Base-by-base conservation (phyloP, 2,113 vertebrate species). In the Hydropotes inermis region DNA sequence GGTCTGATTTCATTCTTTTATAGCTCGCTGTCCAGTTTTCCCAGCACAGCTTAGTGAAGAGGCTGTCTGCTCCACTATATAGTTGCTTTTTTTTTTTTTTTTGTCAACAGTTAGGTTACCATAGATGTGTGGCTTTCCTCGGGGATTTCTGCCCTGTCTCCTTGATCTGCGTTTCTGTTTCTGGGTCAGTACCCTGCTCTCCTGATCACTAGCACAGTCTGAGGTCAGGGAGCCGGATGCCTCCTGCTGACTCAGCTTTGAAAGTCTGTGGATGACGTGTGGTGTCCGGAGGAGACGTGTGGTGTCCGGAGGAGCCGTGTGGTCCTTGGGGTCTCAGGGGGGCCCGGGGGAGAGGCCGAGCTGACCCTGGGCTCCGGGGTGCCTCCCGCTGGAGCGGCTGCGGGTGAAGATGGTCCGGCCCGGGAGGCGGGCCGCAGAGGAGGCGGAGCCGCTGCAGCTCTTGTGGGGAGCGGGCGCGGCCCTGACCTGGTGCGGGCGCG, bases 391-490 rank as follows among this genome's bases (percentile, higher is more conserved):
- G 15, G 16, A 33, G 61, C 0, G 0, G 16, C 61, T 67, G 2
- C 1, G 0, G 52, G 16, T 67, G 7, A 67, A 33, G 61, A n/a
- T 1, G 0, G 33, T 67, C 61, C 2, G 8, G 61, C 33, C 16
- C 15, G 33, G 14, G 15, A 64, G 61, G 61, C 4, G 7, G 8
- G 61, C 8, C 33, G 2, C 61, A 67, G 61, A n/a, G 15, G 61
- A n/a, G 33, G 30, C 30, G 1, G 61, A 67, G 33, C 61, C 1
- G 7, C 33, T 5, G 16, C 33, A 19, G 61, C 61, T 17, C 1
- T 0, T 2, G 33, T 1, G 0, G 33, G 16, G 33, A 64, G 61
- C 1, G 0, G 30, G 3, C 16, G 1, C 3, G 60, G 30, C 58
- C 1, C 15, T 5, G 27, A 14, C 5, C 27, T 28, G 27, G 11